A percentile compares a stretch with the other conserved stretches of the same genome.
Evolutionary conservation across 1,140 invertebrate species (phyloP).

Genomic region (Penaeus vannamei): DNA sequence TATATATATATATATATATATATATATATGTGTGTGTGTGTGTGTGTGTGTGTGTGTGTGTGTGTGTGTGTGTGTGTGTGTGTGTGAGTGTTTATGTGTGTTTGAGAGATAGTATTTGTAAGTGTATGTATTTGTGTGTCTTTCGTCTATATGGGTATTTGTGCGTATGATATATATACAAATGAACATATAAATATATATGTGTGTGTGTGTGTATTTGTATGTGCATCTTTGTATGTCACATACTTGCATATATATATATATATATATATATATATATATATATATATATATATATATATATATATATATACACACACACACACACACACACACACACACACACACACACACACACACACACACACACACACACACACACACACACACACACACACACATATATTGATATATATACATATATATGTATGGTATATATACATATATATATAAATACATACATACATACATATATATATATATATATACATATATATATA

Average conservation of each 20-base stretch:
- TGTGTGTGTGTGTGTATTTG: neutral
- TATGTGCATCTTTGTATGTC: neutral
- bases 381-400: neutral
- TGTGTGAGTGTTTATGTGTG: neutral
- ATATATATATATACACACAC: neutral
- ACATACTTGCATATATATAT: neutral
- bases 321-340: too few relatives aligned
- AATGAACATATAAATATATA: neutral
- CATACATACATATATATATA: too few relatives aligned
- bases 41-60: neutral
- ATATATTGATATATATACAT: neutral
- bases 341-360: neutral
- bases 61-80: neutral
- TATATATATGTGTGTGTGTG: neutral
- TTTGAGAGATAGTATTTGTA: neutral
- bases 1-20: neutral
- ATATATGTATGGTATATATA: neutral
- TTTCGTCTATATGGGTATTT: too few relatives aligned
- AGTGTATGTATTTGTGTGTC: neutral
- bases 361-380: neutral
- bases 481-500: too few relatives aligned
- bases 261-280: slow-evolving; percentile 20
- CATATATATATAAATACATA: too few relatives aligned
- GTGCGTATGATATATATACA: neutral
- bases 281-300: slow-evolving; percentile 19